Conservation (phyloP, 2,797 vertebrate genomes). For the Huso huso region DNA sequence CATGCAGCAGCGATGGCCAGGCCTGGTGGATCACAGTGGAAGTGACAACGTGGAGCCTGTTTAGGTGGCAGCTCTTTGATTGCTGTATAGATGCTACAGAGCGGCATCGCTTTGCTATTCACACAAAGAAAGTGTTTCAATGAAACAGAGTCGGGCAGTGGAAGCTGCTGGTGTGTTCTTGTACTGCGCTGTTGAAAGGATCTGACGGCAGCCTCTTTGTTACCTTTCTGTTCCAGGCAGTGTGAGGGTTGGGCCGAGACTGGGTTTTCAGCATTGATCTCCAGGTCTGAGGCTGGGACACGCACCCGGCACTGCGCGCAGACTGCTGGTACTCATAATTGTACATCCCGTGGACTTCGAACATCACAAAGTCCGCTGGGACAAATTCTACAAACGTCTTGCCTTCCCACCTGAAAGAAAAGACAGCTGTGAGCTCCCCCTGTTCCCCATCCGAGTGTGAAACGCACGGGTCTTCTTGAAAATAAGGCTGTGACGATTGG, state of each 20-base stretch:
- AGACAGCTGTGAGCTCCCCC: not conserved
- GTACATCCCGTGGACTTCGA: conserved; percentile 23
- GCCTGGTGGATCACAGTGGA: not conserved
- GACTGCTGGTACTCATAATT: conserved; percentile 24
- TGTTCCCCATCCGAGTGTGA: too few species aligned
- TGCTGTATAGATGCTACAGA: too few species aligned
- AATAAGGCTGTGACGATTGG: too few species aligned
- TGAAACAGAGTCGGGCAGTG: too few species aligned
- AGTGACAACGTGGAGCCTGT: too few species aligned
- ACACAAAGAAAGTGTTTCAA: too few species aligned
- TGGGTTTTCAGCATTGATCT: conserved; percentile 16
- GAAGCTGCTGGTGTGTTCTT: too few species aligned
- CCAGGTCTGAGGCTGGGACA: conserved; percentile 28
- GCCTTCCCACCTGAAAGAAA: conserved; percentile 18
- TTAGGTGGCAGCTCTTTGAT: too few species aligned
- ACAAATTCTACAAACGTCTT: conserved; percentile 15
- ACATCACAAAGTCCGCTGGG: conserved; percentile 22
- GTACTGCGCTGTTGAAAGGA: too few species aligned
- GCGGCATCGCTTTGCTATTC: too few species aligned
- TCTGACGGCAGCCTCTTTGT: not conserved
- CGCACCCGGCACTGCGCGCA: conserved; percentile 6
- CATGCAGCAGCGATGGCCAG: not conserved
- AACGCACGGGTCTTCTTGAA: too few species aligned
- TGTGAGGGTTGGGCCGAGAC: conserved; percentile 10
- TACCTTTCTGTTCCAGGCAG: conserved; percentile 24